phyloP scores from a whole-genome alignment of 2,113 vertebrate genomes.

The Platichthys stellatus region DNA sequence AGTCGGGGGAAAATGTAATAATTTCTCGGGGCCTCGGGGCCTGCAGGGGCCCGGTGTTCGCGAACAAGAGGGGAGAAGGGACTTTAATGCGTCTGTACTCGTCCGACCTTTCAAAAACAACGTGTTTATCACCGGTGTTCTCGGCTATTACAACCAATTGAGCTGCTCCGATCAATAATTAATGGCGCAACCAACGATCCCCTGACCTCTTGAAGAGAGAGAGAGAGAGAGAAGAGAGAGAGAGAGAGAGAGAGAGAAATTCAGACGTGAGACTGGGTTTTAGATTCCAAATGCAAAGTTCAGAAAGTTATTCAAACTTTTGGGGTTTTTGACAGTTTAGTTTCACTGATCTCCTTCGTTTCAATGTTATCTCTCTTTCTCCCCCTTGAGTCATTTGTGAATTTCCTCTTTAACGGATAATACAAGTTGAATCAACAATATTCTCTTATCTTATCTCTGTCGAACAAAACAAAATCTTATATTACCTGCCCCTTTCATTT shows the following conservation, averaged over 20 bases:
- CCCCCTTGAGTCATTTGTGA: too few species aligned
- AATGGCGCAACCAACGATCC: constrained; percentile 90
- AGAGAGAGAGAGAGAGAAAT: constrained; percentile 86
- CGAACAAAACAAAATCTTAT: too few species aligned
- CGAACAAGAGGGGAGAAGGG: not conserved
- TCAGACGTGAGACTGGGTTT: too few species aligned
- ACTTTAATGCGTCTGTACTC: constrained; percentile 39
- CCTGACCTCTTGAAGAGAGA: constrained; percentile 91
- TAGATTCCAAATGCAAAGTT: too few species aligned
- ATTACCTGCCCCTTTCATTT: too few species aligned
- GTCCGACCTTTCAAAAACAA: constrained; percentile 76
- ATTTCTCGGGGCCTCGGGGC: constrained; percentile 62
- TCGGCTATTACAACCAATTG: constrained; percentile 89
- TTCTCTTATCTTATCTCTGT: too few species aligned
- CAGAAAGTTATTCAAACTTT: not conserved
- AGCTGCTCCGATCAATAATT: constrained; percentile 96
- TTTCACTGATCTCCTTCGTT: too few species aligned
- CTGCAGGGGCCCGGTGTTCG: constrained; percentile 35
- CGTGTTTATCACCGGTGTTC: constrained; percentile 82
- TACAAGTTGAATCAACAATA: too few species aligned
- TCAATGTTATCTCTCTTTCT: too few species aligned
- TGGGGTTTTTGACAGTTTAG: not conserved
- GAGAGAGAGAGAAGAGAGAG: constrained; percentile 82
- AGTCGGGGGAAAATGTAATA: not conserved
- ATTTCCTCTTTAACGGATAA: too few species aligned